These are phyloP conservation scores for Caenorhabditis remanei DNA, from an alignment of 1,140 invertebrate genomes.

Conservation along the genomic window DNA sequence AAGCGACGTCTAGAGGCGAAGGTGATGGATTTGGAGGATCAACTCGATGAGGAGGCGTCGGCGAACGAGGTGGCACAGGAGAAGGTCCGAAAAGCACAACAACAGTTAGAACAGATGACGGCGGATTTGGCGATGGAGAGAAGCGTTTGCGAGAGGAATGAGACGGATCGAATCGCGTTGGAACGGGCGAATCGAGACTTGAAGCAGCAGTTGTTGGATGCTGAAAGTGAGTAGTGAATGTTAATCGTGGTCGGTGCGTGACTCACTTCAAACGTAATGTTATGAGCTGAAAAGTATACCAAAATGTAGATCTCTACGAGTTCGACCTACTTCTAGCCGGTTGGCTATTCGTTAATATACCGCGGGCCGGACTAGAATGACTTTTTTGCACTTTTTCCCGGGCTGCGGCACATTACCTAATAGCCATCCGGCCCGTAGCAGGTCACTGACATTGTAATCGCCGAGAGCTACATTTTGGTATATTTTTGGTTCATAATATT, in stretches of 20 bases:
- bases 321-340: background rate
- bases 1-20: constrained; percentile 92
- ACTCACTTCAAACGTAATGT: too few species aligned
- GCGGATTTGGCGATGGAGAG: constrained; percentile 56
- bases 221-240: constrained; percentile 37
- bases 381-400: too few species aligned
- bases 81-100: constrained; percentile 86
- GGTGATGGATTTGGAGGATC: constrained; percentile 92
- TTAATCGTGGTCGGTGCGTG: too few species aligned
- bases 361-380: too few species aligned
- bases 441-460: too few species aligned
- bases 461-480: too few species aligned
- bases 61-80: constrained; percentile 90
- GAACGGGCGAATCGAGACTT: constrained; percentile 55
- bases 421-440: too few species aligned
- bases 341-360: too few species aligned
- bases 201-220: constrained; percentile 15
- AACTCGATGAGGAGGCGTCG: constrained; percentile 93
- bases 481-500: too few species aligned
- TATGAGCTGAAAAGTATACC: too few species aligned
- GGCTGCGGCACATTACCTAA: too few species aligned
- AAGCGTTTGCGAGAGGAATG: constrained; percentile 42
- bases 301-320: background rate
- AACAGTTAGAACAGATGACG: constrained; percentile 71
- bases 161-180: constrained; percentile 46